Conservation (phyloP, 2,113 vertebrate genomes). For the Callocephalon fimbriatum region DNA sequence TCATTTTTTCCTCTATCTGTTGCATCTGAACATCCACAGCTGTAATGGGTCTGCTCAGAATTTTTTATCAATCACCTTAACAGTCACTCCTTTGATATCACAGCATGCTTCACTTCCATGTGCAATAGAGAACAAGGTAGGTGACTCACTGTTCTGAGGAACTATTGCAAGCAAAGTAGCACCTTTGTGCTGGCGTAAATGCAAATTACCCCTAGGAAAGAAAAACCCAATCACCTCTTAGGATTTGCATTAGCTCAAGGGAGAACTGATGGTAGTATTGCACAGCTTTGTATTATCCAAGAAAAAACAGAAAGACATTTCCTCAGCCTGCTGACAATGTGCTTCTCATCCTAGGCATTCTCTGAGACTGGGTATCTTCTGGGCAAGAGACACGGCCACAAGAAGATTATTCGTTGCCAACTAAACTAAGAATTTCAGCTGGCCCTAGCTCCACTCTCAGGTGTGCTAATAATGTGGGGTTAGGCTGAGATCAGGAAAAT, state of each 20-base stretch:
- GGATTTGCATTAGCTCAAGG: not conserved
- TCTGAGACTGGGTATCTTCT: not conserved
- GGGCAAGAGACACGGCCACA: not conserved
- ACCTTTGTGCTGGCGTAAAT: not conserved
- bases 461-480: not conserved
- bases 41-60: not conserved
- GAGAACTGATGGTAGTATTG: not conserved
- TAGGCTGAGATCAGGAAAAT: not conserved
- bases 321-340: accelerated
- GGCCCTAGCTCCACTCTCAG: not conserved
- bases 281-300: not conserved
- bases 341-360: not conserved
- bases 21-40: not conserved
- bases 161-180: not conserved
- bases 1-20: not conserved
- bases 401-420: not conserved
- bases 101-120: not conserved
- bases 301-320: not conserved
- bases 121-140: not conserved
- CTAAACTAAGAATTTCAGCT: not conserved
- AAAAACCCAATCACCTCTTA: not conserved
- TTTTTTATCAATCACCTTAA: not conserved
- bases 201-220: not conserved
- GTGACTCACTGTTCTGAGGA: not conserved
- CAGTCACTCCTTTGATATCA: not conserved